phyloP scores from a whole-genome alignment of 2,888 invertebrate genomes.

The Hydrotaea diabolus region DNA sequence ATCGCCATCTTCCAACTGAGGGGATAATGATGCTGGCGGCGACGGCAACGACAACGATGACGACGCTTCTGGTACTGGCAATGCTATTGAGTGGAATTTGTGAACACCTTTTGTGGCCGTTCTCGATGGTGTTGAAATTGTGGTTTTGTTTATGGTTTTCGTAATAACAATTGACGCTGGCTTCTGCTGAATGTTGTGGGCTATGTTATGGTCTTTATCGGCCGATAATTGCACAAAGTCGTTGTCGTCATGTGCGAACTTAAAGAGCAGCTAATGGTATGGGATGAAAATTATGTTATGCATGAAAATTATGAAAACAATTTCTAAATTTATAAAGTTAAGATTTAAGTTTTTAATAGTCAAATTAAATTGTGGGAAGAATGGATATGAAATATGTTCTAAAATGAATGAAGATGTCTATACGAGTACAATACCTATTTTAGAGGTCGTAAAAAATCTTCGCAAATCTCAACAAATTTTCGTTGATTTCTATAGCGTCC shows the following conservation, averaged over 20 bases:
- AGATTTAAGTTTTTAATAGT: too few relatives aligned
- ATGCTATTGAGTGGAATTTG: conserved; percentile 8
- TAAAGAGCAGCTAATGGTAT: neutral
- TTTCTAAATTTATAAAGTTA: too few relatives aligned
- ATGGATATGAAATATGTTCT: too few relatives aligned
- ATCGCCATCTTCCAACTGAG: neutral
- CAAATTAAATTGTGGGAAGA: too few relatives aligned
- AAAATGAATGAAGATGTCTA: too few relatives aligned
- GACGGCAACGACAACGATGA: neutral
- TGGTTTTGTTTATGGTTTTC: conserved; percentile 55
- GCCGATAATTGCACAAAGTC: conserved; percentile 16
- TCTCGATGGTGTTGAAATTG: conserved; percentile 42
- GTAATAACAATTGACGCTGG: conserved; percentile 36
- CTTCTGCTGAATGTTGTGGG: conserved; percentile 35
- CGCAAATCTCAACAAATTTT: too few relatives aligned
- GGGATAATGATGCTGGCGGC: neutral
- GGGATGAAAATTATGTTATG: neutral
- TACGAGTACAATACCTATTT: too few relatives aligned
- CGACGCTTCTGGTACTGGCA: conserved; percentile 22
- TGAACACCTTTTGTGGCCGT: neutral
- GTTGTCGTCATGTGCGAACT: neutral
- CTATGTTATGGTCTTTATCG: conserved; percentile 30
- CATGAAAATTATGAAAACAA: neutral
- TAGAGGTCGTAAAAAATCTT: too few relatives aligned
- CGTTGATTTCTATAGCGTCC: too few relatives aligned